These are phyloP conservation scores for Pissodes strobi DNA, from an alignment of 1,140 invertebrate species.

Conservation along the genomic window DNA sequence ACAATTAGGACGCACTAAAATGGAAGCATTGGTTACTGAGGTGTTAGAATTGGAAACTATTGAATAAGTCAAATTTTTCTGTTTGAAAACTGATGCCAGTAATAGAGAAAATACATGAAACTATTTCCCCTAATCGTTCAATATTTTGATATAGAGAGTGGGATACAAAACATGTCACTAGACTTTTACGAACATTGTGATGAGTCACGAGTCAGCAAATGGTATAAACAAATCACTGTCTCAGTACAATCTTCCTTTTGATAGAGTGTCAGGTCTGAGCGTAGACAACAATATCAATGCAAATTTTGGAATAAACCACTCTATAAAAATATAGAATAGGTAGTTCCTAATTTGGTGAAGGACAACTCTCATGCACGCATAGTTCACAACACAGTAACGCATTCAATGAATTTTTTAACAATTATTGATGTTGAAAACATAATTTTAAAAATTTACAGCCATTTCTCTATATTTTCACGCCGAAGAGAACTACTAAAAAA, in stretches of 20 bases:
- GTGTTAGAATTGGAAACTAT: background rate
- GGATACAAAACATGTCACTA: background rate
- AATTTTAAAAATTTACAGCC: too few relatives aligned
- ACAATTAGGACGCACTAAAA: background rate
- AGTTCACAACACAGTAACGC: too few relatives aligned
- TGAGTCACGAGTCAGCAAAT: too few relatives aligned
- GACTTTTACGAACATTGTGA: background rate
- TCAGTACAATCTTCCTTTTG: background rate
- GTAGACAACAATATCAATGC: background rate
- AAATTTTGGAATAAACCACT: too few relatives aligned
- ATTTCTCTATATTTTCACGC: too few relatives aligned
- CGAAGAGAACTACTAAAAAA: too few relatives aligned
- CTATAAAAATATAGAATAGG: too few relatives aligned
- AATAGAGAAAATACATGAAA: conserved; percentile 3
- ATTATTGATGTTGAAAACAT: too few relatives aligned
- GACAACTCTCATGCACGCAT: too few relatives aligned
- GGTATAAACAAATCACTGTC: background rate
- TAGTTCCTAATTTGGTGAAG: too few relatives aligned
- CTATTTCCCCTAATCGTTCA: conserved; percentile 3
- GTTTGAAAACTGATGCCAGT: conserved; percentile 1
- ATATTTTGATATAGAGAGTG: background rate
- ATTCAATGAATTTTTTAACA: too few relatives aligned
- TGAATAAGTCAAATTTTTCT: background rate
- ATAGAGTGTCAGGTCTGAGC: background rate
- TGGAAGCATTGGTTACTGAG: conserved; percentile 1